Evolutionary conservation across 2,888 invertebrate genomes (phyloP), one percentile per base, ranked within the genome.

Genomic region (Ophion costatus): DNA sequence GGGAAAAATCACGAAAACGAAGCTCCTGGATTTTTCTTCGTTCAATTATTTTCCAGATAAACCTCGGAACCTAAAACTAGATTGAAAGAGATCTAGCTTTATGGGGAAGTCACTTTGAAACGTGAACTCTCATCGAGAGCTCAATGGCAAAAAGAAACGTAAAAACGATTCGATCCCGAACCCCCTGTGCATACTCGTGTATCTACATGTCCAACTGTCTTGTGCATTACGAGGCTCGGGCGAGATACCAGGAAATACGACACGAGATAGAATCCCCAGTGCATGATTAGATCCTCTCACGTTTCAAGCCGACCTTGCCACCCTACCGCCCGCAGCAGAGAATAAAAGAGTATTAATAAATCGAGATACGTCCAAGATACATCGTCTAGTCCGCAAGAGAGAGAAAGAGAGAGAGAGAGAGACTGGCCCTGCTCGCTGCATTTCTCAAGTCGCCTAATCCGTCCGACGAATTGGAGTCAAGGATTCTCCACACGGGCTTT

Each of bases 231-330:
- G 75, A 75, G 83, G 76, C 76, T 80, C 76, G 73, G 63, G 76
- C 51, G 51, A 79, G 80, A 73, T 80, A 80, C 29, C 69, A 59
- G 38, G 79, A 73, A 85, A 85, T 76, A 76, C 85, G 80, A 82
- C 82, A 82, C 74, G 64, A 78, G 84, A 85, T 79, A 76, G 64
- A 85, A 79, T 85, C 79, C 67, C 79, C 61, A 82, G 82, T 80
- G 82, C 85, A 80, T 80, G 76, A 85, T 85, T 85, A 85, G 76
- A 82, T 85, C 82, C 71, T 82, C 82, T 85, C 82, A 45, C 64
- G 67, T 85, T 85, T 78, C 85, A 29, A 11, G 74, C 33, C 84
- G 73, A 71, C 83, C 71, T 57, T 71, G 70, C 77, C 76, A 63
- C 42, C 76, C 81, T 56, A 76, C 64, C 78, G 51, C 51, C 33